phyloP scores from a whole-genome alignment of 2,888 invertebrate species.

The Lordiphosa fenestrarum region DNA sequence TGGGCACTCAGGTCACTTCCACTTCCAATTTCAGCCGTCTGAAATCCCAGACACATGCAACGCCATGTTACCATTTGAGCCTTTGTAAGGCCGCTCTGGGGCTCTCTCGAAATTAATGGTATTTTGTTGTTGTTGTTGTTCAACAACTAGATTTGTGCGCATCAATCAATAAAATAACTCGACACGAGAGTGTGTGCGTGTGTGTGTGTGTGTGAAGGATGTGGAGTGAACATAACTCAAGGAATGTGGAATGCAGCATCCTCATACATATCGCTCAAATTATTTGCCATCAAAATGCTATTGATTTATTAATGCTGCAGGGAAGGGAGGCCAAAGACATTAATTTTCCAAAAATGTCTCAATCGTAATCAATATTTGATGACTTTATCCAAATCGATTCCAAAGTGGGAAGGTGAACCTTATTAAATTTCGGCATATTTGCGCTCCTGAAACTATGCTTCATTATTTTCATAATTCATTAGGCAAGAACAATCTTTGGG shows the following conservation, averaged over 20 bases:
- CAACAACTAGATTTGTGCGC: slow-evolving; percentile 22
- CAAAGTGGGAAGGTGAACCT: neutral
- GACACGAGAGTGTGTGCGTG: slow-evolving; percentile 10
- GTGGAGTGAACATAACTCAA: neutral
- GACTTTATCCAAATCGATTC: slow-evolving; percentile 10
- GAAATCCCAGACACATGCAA: too few relatives aligned
- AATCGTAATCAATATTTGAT: slow-evolving; percentile 67
- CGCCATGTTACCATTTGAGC: too few relatives aligned
- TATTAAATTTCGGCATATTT: neutral
- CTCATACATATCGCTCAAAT: slow-evolving; percentile 37
- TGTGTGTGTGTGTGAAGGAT: slow-evolving; percentile 6
- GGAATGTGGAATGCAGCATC: slow-evolving; percentile 34
- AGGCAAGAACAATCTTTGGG: slow-evolving; percentile 26
- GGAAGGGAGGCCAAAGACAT: slow-evolving; percentile 29
- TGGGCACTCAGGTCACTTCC: too few relatives aligned
- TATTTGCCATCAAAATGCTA: slow-evolving; percentile 63
- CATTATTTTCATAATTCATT: slow-evolving; percentile 47
- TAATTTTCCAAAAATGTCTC: slow-evolving; percentile 61
- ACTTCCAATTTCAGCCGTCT: too few relatives aligned
- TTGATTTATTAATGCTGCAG: slow-evolving; percentile 65
- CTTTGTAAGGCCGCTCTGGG: too few relatives aligned
- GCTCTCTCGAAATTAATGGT: neutral
- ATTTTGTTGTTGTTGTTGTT: slow-evolving; percentile 5
- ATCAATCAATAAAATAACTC: slow-evolving; percentile 47
- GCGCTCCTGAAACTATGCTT: slow-evolving; percentile 28